Evolutionary conservation across 2,113 vertebrate species (phyloP), one percentile per base, ranked within the genome.

Genomic region (Larimichthys crocea): DNA sequence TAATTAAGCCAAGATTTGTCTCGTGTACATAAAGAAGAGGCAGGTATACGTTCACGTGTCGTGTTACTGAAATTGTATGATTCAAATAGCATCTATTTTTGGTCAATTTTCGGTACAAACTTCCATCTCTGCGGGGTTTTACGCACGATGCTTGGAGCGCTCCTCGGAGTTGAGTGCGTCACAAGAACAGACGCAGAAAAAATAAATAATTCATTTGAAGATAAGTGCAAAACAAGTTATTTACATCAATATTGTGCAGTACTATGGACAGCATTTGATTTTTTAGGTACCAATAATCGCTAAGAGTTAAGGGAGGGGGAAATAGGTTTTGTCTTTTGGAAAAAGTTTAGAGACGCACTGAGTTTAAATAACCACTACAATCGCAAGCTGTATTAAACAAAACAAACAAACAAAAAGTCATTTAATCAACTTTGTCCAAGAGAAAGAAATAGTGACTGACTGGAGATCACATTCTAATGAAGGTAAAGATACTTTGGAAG

Each of bases 71-170:
- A 24, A 56, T 3, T 31, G 24, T 14, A 17, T 26, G 0, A 46
- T 62, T 24, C 10, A 11, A 2, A 40, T 1, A 3, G 0, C 9
- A 14, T 29, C 10, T 8, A 24, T 24, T 26, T 26, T 40, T 2
- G 9, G 5, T 53, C 3, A 20, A 19, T 52, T 20, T 44, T 52
- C 40, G 10, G 12, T 11, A 0, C 55, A 19, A 14, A 5, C 3
- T 35, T 20, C 1, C 0, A 9, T 42, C 19, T 63, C 12, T 14
- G 15, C 4, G 40, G 19, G 20, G 5, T 82, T 91, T 88, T 88
- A 85, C 80, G 86, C 90, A 71, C 82, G 17, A 48, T 10, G 46
- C 42, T 5, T 26, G 31, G 55, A 42, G 61, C 76, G 62, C n/a
- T 31, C 31, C 42, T 52, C 2, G 5, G 17, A 35, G 26, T 19